Evolutionary conservation across 2,888 invertebrate genomes (phyloP), one percentile per base, ranked within the genome.

Genomic region (Plebejus melissa): DNA sequence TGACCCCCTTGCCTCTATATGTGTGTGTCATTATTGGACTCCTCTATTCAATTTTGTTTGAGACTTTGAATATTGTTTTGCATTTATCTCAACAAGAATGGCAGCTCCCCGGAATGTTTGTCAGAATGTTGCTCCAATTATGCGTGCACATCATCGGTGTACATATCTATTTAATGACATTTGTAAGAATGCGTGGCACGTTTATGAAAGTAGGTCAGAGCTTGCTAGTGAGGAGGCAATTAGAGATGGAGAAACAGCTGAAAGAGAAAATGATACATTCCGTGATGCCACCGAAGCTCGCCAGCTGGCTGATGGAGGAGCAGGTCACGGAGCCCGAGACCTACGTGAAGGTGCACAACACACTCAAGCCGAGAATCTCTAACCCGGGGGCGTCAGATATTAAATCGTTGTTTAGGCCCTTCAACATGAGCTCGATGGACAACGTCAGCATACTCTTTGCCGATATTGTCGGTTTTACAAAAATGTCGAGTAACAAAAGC

Each of bases 191-290:
- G 96, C 95, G 98, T 75, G 98, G 98, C 81, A 99, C 98, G 5
- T 99, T 99, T 89, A 98, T 98, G 96, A 98, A 98, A 94, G 98
- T 97, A 74, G 98, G 99, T 1, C 98, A 99, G 87, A 98, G 98
- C 82, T 92, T 98, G 77, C 92, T 99, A 77, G 98, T 98, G 4
- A 94, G 98, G 50, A 95, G 97, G 75, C 98, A 99, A 86, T 90
- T 99, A 77, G 98, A 98, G 89, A 96, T 97, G 94, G 99, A 99
- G 87, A 98, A 98, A 83, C 97, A 97, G 85, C 94, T 99, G 70
- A 99, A 99, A 87, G 98, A 99, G 87, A 98, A 98, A 87, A 99
- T 99, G 98, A 98, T 98, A 82, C 97, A 97, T 86, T 99, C 98
- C 38, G 97, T 99, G 77, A 99, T 99, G 99, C 99, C 99, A 9